Percentiles rank a stretch among this genome's conserved stretches.
Conservation (phyloP, 2,113 vertebrate species). For the Megatriorchis doriae region DNA sequence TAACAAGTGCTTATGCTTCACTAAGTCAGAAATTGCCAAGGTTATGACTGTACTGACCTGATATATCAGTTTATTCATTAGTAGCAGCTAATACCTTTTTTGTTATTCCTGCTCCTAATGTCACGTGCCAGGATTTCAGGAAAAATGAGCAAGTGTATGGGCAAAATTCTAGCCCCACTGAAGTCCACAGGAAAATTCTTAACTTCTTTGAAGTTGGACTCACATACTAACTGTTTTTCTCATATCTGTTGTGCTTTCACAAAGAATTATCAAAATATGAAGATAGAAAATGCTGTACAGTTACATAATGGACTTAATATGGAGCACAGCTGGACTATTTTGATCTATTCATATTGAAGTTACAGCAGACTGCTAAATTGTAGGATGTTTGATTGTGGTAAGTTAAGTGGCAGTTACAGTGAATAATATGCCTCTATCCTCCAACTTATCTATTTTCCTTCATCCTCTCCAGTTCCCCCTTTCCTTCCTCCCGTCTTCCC, state of each 20-base stretch:
- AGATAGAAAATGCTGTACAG: neutral
- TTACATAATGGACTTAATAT: neutral
- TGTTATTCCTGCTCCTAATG: neutral
- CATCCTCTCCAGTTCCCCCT: neutral
- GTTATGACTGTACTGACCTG: neutral
- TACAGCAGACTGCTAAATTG: neutral
- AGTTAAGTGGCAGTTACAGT: neutral
- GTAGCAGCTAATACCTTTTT: neutral
- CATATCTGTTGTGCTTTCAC: neutral
- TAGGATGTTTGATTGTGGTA: neutral
- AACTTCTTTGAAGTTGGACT: neutral
- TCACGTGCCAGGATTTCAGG: neutral
- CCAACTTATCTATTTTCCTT: neutral
- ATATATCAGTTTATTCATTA: neutral
- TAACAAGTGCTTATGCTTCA: neutral
- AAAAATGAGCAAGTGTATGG: neutral
- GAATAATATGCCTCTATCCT: neutral
- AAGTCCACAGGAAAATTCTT: neutral
- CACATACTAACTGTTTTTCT: neutral
- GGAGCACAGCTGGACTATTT: neutral
- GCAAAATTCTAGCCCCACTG: neutral
- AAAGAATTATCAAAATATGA: neutral
- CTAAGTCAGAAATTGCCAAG: neutral
- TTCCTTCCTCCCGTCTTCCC: neutral
- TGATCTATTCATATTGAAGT: neutral